Evolutionary conservation across 1,140 invertebrate genomes (phyloP).

Genomic region (Pseudomyrmex flavicornis): DNA sequence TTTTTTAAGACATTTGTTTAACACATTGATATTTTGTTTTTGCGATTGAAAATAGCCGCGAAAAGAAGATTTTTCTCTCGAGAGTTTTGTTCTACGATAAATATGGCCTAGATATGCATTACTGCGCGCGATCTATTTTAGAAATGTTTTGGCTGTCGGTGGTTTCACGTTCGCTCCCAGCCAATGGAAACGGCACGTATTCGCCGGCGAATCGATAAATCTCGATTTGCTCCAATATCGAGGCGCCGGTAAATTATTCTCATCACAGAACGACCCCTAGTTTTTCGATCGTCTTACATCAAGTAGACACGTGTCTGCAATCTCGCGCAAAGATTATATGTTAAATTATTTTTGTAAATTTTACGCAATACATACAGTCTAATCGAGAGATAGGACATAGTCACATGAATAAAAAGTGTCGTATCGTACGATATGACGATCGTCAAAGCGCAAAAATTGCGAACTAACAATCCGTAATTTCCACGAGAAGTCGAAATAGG

Average conservation of each 20-base stretch:
- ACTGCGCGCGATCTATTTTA: conserved; percentile 59
- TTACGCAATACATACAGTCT: too few species aligned
- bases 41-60: too few species aligned
- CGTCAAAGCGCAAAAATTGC: background rate
- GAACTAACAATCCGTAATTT: background rate
- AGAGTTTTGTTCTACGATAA: conserved; percentile 39
- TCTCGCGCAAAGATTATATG: too few species aligned
- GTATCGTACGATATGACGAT: too few species aligned
- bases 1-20: background rate
- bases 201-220: conserved; percentile 62
- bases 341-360: too few species aligned
- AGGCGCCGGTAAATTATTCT: conserved; percentile 44
- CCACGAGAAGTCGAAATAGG: conserved; percentile 2
- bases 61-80: background rate
- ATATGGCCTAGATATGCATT: conserved; percentile 43
- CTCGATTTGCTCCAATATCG: conserved; percentile 38
- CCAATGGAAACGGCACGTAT: conserved; percentile 58
- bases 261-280: conserved; percentile 31
- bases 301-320: background rate
- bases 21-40: too few species aligned
- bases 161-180: conserved; percentile 8
- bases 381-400: too few species aligned
- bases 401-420: too few species aligned
- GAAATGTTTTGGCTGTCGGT: conserved; percentile 65
- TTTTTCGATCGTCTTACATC: conserved; percentile 14